Percentiles rank a stretch among this genome's conserved stretches.
Conservation (phyloP, 2,113 vertebrate genomes). For the Pandion haliaetus region DNA sequence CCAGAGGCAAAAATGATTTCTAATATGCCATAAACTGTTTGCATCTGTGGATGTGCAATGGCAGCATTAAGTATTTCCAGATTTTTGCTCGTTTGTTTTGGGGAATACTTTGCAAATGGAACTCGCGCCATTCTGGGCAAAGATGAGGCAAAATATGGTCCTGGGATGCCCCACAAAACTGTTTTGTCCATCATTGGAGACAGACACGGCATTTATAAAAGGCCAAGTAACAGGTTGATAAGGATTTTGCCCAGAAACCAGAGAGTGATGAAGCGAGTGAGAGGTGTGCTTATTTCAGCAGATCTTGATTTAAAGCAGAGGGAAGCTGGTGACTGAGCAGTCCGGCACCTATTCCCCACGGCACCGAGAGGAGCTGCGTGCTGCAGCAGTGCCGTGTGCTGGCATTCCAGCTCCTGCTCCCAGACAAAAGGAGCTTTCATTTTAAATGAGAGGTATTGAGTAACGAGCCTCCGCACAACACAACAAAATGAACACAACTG, state of each 20-base stretch:
- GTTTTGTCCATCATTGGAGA: not conserved
- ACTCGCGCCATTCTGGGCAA: not conserved
- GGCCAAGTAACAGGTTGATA: not conserved
- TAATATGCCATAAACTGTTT: not conserved
- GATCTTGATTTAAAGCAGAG: not conserved
- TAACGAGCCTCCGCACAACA: not conserved
- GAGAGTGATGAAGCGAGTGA: rapidly evolving
- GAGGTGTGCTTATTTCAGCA: not conserved
- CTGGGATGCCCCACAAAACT: not conserved
- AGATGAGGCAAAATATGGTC: not conserved
- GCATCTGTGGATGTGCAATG: not conserved
- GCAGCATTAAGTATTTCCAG: not conserved
- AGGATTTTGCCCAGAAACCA: not conserved
- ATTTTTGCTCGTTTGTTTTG: not conserved
- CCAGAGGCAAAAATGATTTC: not conserved
- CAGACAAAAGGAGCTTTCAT: slow-evolving; percentile 31
- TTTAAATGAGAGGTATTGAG: not conserved
- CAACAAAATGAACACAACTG: not conserved
- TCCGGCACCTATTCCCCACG: not conserved
- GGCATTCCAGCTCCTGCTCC: not conserved
- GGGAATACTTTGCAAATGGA: not conserved
- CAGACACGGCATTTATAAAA: not conserved
- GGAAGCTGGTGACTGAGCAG: not conserved
- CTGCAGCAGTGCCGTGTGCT: rapidly evolving
- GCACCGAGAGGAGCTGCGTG: not conserved